phyloP scores from a whole-genome alignment of 64 coral and sea anemone species.

The Montipora sp. region DNA sequence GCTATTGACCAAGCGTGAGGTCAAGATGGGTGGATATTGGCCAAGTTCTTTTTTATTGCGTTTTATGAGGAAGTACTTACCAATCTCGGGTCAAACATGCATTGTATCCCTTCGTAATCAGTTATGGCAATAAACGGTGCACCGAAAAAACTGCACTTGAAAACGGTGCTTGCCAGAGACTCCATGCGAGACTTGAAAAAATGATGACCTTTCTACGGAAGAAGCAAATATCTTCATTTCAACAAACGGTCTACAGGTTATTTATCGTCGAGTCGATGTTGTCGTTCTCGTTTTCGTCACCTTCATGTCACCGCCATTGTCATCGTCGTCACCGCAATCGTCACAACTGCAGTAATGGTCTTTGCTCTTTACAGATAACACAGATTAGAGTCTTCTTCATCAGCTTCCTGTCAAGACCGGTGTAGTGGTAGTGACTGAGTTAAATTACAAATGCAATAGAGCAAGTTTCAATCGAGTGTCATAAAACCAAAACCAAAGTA shows the following conservation, averaged over 20 bases:
- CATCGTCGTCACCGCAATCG: not conserved
- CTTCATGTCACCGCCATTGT: not conserved
- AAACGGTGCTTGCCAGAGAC: constrained; percentile 70
- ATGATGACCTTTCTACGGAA: constrained; percentile 79
- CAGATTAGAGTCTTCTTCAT: too few species aligned
- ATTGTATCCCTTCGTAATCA: constrained; percentile 80
- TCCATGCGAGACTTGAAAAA: constrained; percentile 82
- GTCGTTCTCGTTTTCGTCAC: not conserved
- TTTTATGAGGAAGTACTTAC: constrained; percentile 34
- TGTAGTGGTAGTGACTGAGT: too few species aligned
- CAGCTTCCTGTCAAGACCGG: too few species aligned
- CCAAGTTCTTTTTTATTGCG: too few species aligned
- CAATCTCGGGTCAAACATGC: constrained; percentile 76
- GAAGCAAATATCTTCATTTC: not conserved
- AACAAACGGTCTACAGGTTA: not conserved
- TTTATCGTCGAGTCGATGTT: not conserved
- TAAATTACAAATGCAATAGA: too few species aligned
- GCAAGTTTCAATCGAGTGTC: too few species aligned
- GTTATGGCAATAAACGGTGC: constrained; percentile 79
- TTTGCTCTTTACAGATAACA: too few species aligned
- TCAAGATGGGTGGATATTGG: too few species aligned
- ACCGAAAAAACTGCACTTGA: constrained; percentile 94
- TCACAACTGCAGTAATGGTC: not conserved
- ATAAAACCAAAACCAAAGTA: too few species aligned
- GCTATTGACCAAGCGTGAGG: too few species aligned